Base-by-base conservation (phyloP, 2,888 invertebrate species). In the Nemapogon koenigi region DNA sequence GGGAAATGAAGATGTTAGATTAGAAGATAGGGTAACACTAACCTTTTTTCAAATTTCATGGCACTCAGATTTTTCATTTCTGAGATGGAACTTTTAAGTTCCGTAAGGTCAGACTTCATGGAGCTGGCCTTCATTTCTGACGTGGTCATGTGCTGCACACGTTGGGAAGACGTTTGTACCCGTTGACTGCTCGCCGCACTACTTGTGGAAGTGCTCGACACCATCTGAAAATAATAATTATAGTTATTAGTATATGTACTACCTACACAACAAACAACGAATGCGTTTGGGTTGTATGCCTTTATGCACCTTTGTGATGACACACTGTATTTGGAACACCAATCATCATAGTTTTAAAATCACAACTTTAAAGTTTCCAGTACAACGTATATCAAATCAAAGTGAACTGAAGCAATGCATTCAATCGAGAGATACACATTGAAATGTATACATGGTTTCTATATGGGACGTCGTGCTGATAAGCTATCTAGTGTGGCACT, bases 81-180 rank as follows among this genome's bases (percentile, higher is more conserved):
- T 44, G 90, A 88, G 67, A 93, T 89, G 58, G 90, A 90, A 61
- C 88, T 89, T 66, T 92, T 88, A 46, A 93, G 82, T 59, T 90
- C 89, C 43, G 84, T 82, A 35, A 90, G 81, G 64, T 91, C 90
- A 45, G 88, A 89, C 72, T 91, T 90, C 75, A 91, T 86, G 42
- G 89, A 89, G 59, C 87, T 88, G 46, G 91, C 88, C 73, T 90
- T 90, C 81, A 89, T 85, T 80, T 90, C 90, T 54, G 87, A 86
- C 45, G 83, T 79, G 39, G 81, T 73, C 61, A 76, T 69, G 54
- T 78, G 76, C 47, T 75, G 76, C 27, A 76, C 60, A 31, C 82
- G 73, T 51, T 82, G 82, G 46, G 82, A 79, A 53, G 73, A 81
- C 69, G 81, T 78, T 65, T 82, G 83, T 63, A 62, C 76, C 62